Evolutionary conservation across 2,113 vertebrate genomes (phyloP).

Genomic region (Paraplagusia blochii): DNA sequence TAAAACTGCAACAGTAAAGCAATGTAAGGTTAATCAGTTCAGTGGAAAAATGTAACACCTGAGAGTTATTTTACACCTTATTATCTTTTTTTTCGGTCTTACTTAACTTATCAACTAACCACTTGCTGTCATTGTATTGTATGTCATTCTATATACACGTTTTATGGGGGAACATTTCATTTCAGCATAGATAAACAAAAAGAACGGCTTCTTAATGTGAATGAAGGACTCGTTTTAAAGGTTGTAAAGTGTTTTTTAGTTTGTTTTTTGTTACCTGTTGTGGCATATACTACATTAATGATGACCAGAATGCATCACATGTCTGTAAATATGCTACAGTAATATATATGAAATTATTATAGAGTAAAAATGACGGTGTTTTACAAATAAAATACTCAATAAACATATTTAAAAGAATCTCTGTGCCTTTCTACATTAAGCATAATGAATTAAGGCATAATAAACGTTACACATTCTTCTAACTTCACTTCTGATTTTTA

Average conservation of each 20-base stretch:
- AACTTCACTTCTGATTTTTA: background rate
- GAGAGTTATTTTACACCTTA: conserved; percentile 34
- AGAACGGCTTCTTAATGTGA: background rate
- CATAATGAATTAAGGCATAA: conserved; percentile 36
- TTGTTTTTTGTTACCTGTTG: conserved; percentile 10
- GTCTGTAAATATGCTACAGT: conserved; percentile 54
- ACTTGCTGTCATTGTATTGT: conserved; percentile 49
- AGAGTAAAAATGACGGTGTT: background rate
- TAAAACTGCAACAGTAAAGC: conserved; percentile 63
- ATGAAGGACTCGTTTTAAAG: conserved; percentile 15
- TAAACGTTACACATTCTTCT: conserved; percentile 46
- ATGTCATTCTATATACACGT: conserved; percentile 13
- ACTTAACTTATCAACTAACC: conserved; percentile 64
- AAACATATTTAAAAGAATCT: conserved; percentile 47
- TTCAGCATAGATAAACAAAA: background rate
- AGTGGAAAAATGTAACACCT: conserved; percentile 48
- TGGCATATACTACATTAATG: conserved; percentile 36
- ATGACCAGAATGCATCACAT: conserved; percentile 27
- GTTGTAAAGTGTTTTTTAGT: conserved; percentile 13
- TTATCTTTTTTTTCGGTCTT: conserved; percentile 33
- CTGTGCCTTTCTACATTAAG: conserved; percentile 41
- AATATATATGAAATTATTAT: conserved; percentile 19
- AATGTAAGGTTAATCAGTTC: conserved; percentile 37
- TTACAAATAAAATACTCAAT: background rate
- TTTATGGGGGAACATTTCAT: conserved; percentile 10